Evolutionary conservation across 2,797 vertebrate genomes (phyloP).

Genomic region (Crocidura indochinensis): DNA sequence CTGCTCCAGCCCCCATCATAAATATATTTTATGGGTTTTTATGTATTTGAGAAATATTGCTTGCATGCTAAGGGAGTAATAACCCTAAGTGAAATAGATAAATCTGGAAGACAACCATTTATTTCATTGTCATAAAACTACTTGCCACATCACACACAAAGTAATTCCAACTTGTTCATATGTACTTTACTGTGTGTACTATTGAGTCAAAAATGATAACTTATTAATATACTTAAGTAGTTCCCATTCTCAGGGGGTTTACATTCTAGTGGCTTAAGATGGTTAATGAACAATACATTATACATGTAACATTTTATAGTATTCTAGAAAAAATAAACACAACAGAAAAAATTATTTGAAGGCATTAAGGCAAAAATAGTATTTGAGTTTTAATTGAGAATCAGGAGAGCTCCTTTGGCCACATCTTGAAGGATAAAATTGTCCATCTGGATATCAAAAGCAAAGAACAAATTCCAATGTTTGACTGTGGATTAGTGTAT

Average conservation of each 20-base stretch:
- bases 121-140: background rate
- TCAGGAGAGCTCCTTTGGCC: background rate
- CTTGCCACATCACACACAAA: background rate
- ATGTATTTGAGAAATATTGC: constrained; percentile 37
- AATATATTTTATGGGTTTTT: constrained; percentile 17
- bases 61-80: background rate
- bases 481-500: background rate
- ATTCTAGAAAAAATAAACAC: background rate
- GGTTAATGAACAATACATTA: background rate
- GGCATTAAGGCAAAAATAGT: background rate
- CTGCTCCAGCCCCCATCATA: background rate
- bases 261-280: background rate
- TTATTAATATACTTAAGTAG: constrained; percentile 2
- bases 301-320: background rate
- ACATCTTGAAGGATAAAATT: background rate
- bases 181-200: background rate
- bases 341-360: background rate
- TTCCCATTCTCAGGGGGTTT: background rate
- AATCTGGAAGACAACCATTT: background rate
- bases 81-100: background rate
- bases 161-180: background rate
- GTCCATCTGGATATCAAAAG: background rate
- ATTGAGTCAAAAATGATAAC: background rate
- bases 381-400: background rate
- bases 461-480: constrained; percentile 12